phyloP scores from a whole-genome alignment of 2,888 invertebrate species.

The Troides helena region DNA sequence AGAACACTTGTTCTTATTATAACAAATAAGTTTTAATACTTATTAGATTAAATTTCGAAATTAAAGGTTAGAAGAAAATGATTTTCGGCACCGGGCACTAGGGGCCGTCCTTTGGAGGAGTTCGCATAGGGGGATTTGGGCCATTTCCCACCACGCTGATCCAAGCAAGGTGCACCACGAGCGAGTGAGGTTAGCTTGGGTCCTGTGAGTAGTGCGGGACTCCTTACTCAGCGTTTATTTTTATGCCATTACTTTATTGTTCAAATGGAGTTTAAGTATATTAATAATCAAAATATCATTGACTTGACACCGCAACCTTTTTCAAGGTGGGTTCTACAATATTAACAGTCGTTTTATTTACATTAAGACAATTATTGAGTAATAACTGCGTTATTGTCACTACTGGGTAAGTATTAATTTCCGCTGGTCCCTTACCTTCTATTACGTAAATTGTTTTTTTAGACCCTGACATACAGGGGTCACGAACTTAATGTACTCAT shows the following conservation, averaged over 20 bases:
- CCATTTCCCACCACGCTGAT: too few relatives aligned
- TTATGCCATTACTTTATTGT: not conserved
- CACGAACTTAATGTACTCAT: slow-evolving; percentile 7
- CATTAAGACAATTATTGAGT: not conserved
- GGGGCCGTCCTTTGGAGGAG: too few relatives aligned
- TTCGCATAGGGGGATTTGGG: too few relatives aligned
- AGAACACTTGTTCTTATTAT: too few relatives aligned
- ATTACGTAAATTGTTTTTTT: slow-evolving; percentile 15
- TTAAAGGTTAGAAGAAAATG: too few relatives aligned
- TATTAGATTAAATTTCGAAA: too few relatives aligned
- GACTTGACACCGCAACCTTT: not conserved
- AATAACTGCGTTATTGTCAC: not conserved
- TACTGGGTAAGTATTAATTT: not conserved
- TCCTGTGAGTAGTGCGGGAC: too few relatives aligned
- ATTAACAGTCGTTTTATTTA: not conserved
- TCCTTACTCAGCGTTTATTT: too few relatives aligned
- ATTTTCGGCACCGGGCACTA: too few relatives aligned
- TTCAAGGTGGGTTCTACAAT: not conserved
- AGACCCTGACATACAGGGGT: slow-evolving; percentile 19
- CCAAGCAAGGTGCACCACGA: too few relatives aligned
- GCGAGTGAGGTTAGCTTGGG: too few relatives aligned
- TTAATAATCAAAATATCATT: not conserved
- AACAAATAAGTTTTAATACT: too few relatives aligned
- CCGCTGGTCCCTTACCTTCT: not conserved
- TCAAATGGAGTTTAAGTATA: not conserved